phyloP scores from a whole-genome alignment of 2,113 vertebrate species.

The Gambusia affinis region DNA sequence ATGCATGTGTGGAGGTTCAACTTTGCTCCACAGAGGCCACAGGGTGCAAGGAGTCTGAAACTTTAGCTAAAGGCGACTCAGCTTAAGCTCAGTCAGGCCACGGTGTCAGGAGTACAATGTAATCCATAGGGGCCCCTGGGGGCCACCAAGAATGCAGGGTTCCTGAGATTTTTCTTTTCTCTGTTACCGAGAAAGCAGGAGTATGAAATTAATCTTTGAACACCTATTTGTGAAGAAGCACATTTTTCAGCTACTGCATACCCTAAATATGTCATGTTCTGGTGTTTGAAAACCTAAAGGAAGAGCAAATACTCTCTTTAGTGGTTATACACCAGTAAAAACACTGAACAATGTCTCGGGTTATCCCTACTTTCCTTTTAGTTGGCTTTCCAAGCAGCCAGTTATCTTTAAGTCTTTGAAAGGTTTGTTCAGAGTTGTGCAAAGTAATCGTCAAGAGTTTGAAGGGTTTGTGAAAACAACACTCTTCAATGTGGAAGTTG shows the following conservation, averaged over 20 bases:
- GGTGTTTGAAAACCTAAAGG: too few species aligned
- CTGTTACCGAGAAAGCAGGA: neutral
- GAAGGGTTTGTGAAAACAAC: too few species aligned
- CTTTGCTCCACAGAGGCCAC: slow-evolving; percentile 50
- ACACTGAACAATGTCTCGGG: too few species aligned
- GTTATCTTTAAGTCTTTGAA: too few species aligned
- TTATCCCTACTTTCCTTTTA: too few species aligned
- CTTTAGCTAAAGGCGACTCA: slow-evolving; percentile 63
- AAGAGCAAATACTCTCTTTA: too few species aligned
- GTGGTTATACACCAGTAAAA: too few species aligned
- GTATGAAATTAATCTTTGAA: neutral
- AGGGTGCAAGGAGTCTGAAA: slow-evolving; percentile 64
- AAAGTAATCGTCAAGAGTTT: too few species aligned
- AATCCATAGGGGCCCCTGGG: slow-evolving; percentile 64
- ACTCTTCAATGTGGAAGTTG: too few species aligned
- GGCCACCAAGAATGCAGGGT: slow-evolving; percentile 55
- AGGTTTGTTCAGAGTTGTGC: too few species aligned
- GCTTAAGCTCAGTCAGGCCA: slow-evolving; percentile 55
- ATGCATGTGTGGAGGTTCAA: slow-evolving; percentile 34
- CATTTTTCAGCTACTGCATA: slow-evolving; percentile 1
- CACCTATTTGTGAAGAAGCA: slow-evolving; percentile 8
- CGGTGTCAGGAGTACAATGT: slow-evolving; percentile 60
- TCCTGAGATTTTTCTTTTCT: slow-evolving; percentile 35
- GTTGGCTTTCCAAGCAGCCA: too few species aligned
- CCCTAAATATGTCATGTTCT: too few species aligned